A percentile compares a stretch with the other conserved stretches of the same genome.
Evolutionary conservation across 2,113 vertebrate genomes (phyloP).

Genomic region (Caretta caretta): DNA sequence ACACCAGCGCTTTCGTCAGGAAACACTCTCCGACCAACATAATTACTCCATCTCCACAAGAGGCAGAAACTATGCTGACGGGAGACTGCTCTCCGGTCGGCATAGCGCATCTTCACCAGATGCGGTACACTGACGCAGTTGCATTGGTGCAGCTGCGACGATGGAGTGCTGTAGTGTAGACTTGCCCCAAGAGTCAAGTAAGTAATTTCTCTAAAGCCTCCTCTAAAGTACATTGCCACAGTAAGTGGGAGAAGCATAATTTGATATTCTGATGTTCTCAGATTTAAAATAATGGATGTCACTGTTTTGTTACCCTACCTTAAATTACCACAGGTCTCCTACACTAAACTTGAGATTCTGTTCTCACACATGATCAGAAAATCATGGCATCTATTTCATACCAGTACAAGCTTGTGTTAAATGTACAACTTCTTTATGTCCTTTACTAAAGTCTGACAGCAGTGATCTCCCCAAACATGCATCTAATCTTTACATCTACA

Average conservation of each 20-base stretch:
- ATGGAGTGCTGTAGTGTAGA: too few relatives aligned
- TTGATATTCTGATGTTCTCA: conserved; percentile 43
- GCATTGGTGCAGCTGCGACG: too few relatives aligned
- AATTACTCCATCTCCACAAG: too few relatives aligned
- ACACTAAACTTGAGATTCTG: not conserved
- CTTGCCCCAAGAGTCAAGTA: not conserved
- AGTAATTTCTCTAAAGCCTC: not conserved
- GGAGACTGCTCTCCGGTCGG: too few relatives aligned
- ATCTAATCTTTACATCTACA: not conserved
- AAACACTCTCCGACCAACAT: too few relatives aligned
- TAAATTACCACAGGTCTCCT: conserved; percentile 27
- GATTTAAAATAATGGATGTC: conserved; percentile 59
- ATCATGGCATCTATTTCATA: conserved; percentile 32
- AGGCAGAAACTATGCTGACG: too few relatives aligned
- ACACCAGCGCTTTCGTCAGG: too few relatives aligned
- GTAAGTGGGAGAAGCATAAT: conserved; percentile 57
- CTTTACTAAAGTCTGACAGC: not conserved
- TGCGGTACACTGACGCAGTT: too few relatives aligned
- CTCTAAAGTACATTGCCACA: conserved; percentile 29
- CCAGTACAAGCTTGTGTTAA: not conserved
- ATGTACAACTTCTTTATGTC: not conserved
- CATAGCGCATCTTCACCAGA: too few relatives aligned
- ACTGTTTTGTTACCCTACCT: conserved; percentile 26
- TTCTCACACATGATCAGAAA: not conserved
- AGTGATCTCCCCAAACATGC: not conserved